Evolutionary conservation across 2,888 invertebrate species (phyloP).

Genomic region (Cantharis flavilabris): DNA sequence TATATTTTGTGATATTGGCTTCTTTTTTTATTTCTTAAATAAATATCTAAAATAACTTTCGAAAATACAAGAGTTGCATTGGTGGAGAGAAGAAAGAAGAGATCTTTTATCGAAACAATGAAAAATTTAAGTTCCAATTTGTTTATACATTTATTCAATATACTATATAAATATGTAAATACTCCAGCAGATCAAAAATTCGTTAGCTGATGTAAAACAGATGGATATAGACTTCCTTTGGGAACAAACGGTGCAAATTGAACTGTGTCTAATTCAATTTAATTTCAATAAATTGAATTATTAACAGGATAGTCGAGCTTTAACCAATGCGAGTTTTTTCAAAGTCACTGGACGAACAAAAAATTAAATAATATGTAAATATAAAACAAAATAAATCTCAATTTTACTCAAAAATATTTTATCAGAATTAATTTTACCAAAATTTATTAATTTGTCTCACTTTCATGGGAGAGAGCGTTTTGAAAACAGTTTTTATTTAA

Average conservation of each 20-base stretch:
- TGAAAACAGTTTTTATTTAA: not conserved
- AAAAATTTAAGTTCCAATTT: not conserved
- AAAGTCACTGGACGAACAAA: not conserved
- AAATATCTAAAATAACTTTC: not conserved
- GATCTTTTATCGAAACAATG: too few relatives aligned
- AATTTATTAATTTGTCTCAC: not conserved
- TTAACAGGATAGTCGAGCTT: not conserved
- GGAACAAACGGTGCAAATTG: not conserved
- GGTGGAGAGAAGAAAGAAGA: not conserved
- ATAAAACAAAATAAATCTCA: too few relatives aligned
- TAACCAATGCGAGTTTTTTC: not conserved
- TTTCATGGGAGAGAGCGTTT: not conserved
- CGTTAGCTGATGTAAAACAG: not conserved
- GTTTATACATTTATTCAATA: not conserved
- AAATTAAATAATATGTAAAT: not conserved
- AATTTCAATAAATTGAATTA: not conserved
- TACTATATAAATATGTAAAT: not conserved
- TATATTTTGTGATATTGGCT: too few relatives aligned
- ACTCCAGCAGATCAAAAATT: not conserved
- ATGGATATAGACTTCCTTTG: not conserved
- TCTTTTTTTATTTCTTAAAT: not conserved
- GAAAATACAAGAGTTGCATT: not conserved
- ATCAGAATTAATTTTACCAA: not conserved
- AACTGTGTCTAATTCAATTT: not conserved
- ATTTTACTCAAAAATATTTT: not conserved